Evolutionary conservation across 2,113 vertebrate species (phyloP), one percentile per base, ranked within the genome.

Genomic region (Glaucidium brasilianum): DNA sequence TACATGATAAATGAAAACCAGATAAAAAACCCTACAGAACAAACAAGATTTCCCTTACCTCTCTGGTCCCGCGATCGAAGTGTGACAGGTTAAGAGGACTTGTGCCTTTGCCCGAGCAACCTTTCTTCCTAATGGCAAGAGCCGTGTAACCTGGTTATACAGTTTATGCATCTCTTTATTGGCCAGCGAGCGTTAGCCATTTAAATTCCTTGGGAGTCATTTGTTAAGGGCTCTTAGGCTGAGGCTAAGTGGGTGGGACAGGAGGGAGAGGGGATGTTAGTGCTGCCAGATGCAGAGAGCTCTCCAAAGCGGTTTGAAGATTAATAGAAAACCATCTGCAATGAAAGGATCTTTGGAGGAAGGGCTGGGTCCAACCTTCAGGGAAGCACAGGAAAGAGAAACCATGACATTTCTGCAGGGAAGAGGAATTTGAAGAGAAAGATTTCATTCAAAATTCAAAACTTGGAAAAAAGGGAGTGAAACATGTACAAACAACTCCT

Each of bases 151-250:
- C 90, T 88, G 83, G 94, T 96, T 95, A 91, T 95, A 85, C 64
- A 88, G 43, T 73, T 92, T 91, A 89, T 92, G 69, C 52, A 91
- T 89, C 83, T 97, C 94, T 96, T 98, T 97, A 98, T 98, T 98
- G 98, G 98, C 91, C 96, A 97, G 87, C 77, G 76, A 97, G 96
- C 68, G 63, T 96, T 96, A 94, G 95, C 96, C 97, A 98, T 97
- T 98, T 98, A 97, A 97, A 98, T 98, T 98, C 98, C 98, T 98
- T 94, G 97, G 97, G 95, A 98, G 96, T 97, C 97, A 98, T 98
- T 98, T 98, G 98, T 98, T 98, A 96, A 98, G 97, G 97, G 96
- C 96, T 97, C 97, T 97, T 94, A 95, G 94, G 97, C 92, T 96
- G 91, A 96, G 94, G 83, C 92, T 88, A 92, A 95, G 96, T 97